A percentile compares a stretch with the other conserved stretches of the same genome.
Evolutionary conservation across 2,797 vertebrate genomes (phyloP).

Genomic region (Nothura maculosa): DNA sequence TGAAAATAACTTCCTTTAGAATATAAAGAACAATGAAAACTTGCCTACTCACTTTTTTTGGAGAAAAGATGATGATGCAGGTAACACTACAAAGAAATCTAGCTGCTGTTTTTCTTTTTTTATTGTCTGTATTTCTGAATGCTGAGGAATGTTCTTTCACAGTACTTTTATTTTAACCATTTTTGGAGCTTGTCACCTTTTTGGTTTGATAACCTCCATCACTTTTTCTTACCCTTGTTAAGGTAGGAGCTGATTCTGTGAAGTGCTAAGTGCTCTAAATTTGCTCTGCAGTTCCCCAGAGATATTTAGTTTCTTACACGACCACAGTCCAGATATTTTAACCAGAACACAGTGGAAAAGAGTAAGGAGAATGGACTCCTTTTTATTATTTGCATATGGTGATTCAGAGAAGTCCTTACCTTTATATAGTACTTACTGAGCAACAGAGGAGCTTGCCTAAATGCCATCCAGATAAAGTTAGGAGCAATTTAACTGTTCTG

Average conservation of each 20-base stretch:
- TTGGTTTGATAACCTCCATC: constrained; percentile 26
- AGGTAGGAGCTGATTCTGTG: not conserved
- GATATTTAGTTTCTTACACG: constrained; percentile 41
- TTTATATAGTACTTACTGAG: not conserved
- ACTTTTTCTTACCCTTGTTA: constrained; percentile 40
- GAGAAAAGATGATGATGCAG: not conserved
- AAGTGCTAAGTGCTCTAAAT: constrained; percentile 60
- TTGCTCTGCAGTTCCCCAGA: constrained; percentile 48
- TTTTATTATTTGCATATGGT: not conserved
- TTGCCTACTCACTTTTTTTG: not conserved
- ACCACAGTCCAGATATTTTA: constrained; percentile 14
- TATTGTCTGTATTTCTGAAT: not conserved
- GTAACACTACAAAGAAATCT: not conserved
- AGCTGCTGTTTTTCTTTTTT: not conserved
- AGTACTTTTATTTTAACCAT: not conserved
- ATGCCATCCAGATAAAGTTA: not conserved
- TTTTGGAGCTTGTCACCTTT: not conserved
- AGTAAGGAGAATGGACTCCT: not conserved
- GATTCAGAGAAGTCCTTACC: constrained; percentile 7
- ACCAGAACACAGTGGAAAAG: constrained; percentile 8
- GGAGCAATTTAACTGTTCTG: not conserved
- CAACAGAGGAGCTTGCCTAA: constrained; percentile 6
- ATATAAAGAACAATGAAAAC: not conserved
- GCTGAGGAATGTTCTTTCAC: not conserved
- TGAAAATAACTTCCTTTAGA: constrained; percentile 39